Base-by-base conservation (phyloP, 2,113 vertebrate genomes). In the Lethenteron reissneri region DNA sequence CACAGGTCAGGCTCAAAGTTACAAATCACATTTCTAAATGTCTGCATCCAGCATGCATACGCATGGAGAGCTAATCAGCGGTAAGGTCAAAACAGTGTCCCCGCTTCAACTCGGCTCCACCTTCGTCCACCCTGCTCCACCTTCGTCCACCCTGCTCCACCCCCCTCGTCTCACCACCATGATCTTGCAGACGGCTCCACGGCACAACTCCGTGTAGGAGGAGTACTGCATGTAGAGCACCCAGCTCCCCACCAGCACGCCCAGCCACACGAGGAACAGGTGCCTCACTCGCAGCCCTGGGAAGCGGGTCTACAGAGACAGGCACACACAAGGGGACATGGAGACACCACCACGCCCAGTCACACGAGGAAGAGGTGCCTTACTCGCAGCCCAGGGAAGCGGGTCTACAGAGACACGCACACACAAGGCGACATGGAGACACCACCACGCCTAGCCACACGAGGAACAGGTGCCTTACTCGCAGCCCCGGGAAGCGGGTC, bases 251-350 rank as follows among this genome's bases (percentile, higher is more conserved):
- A 84, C 83, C 41, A 92, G 83, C 77, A 95, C 76, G 72, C 86
- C 85, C 80, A 97, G 83, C 91, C 92, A 99, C 57, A 83, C 82
- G 80, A 97, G 82, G 76, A 94, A 83, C 70, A 89, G 84, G 71
- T 87, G 96, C 75, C 89, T 92, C 81, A 94, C 86, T 80, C 92
- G 90, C 74, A 95, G 82, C 58, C 88, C 87, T 0, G 89, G 89
- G 58, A 97, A 81, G 71, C 88, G 89, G 74, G 81, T 83, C 92
- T 97, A 79, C 3, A 70, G 72, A 77, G 6, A 77, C 21, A 77
- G 21, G 21, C 21, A 21, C 21, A 21, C 21, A 21, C 12, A 76
- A 70, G 25, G 25, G 3, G 25, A 41, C 25, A 41, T 6, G 25
- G 25, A 41, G 25, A 41, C 25, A 41, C 4, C 25, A 41, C 3